Evolutionary conservation across 2,888 invertebrate genomes (phyloP).

Genomic region (Agriopis leucophaearia): DNA sequence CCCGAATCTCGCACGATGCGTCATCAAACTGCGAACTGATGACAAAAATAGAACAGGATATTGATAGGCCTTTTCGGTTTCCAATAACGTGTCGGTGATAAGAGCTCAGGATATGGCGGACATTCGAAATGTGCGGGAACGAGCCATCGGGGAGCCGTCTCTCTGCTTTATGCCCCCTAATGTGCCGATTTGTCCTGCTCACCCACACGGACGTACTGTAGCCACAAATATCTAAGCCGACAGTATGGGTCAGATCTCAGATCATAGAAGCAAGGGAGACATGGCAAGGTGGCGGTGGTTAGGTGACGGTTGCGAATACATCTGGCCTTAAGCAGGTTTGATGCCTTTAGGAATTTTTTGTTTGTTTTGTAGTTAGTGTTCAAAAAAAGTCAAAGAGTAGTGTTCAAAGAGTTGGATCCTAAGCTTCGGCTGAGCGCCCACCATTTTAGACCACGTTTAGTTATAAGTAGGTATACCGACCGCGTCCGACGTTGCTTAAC

Average conservation of each 20-base stretch:
- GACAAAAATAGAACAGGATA: constrained; percentile 67
- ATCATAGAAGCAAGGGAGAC: background rate
- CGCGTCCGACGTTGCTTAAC: no score
- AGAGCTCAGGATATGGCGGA: constrained; percentile 58
- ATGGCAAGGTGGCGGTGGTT: no score
- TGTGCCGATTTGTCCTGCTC: constrained; percentile 53
- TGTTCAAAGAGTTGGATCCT: no score
- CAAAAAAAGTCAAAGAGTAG: no score
- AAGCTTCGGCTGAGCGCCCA: no score
- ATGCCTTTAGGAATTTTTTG: no score
- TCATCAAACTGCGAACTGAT: constrained; percentile 41
- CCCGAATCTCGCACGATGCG: constrained; percentile 27
- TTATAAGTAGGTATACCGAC: no score
- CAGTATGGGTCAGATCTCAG: constrained; percentile 17
- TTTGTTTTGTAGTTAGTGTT: no score
- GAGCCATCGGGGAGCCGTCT: constrained; percentile 62
- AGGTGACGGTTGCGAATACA: no score
- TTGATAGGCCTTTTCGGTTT: constrained; percentile 69
- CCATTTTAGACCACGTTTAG: no score
- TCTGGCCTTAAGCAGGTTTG: no score
- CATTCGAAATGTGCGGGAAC: constrained; percentile 53
- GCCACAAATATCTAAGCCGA: constrained; percentile 20
- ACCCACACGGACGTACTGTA: constrained; percentile 34
- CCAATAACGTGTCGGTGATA: constrained; percentile 70
- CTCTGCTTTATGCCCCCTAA: constrained; percentile 64